phyloP scores from a whole-genome alignment of 37 sponge, comb jelly and placozoan genomes.

The Mnemiopsis leidyi region DNA sequence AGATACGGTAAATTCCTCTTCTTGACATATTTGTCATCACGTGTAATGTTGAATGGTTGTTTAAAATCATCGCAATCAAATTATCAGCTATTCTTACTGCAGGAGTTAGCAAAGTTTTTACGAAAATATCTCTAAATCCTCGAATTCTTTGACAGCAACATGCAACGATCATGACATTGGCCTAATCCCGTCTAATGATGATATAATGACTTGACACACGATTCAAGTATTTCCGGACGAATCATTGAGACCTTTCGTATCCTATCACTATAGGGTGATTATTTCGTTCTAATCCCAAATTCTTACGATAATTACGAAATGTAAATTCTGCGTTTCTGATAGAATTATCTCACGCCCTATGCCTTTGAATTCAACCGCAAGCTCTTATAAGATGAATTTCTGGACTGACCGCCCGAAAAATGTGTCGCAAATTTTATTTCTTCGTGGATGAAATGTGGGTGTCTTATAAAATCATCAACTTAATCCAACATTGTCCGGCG shows the following conservation, averaged over 20 bases:
- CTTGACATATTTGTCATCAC: no score
- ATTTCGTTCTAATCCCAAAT: no score
- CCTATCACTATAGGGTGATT: no score
- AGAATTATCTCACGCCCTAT: background rate
- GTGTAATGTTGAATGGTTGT: no score
- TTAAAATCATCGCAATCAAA: no score
- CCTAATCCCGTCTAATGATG: no score
- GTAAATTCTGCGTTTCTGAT: background rate
- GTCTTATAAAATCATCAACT: background rate
- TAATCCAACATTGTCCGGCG: background rate
- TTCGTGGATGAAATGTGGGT: background rate
- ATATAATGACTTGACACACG: no score
- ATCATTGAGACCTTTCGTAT: no score
- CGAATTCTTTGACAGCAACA: background rate
- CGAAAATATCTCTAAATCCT: background rate
- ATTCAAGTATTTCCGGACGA: no score
- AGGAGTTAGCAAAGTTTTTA: background rate
- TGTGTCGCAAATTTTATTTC: background rate
- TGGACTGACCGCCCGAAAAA: background rate
- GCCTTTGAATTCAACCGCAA: background rate
- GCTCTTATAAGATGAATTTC: background rate
- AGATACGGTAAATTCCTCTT: constrained; percentile 43
- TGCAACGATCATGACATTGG: no score
- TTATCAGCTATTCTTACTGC: no score
- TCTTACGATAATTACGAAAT: background rate